Evolutionary conservation across 2,797 vertebrate species (phyloP).

Genomic region (Thaleichthys pacificus): DNA sequence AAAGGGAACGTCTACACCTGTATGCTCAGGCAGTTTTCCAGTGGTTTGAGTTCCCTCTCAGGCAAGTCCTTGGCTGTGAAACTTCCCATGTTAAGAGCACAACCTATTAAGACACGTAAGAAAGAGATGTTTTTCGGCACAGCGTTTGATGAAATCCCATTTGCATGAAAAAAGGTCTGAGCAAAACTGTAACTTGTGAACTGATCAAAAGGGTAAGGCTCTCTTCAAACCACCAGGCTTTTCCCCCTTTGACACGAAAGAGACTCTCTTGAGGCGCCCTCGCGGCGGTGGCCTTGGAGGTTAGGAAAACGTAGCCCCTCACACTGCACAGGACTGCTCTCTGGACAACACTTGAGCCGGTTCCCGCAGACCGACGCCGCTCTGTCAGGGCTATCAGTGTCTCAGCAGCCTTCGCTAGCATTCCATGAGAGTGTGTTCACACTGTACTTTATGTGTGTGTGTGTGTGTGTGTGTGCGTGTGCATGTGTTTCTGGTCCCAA

Average conservation of each 20-base stretch:
- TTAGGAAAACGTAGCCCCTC: constrained; percentile 77
- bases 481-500: constrained; percentile 8
- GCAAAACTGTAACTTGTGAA: constrained; percentile 85
- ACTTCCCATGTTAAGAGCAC: constrained; percentile 74
- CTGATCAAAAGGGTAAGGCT: constrained; percentile 80
- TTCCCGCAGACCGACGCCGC: constrained; percentile 62
- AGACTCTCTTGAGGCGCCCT: constrained; percentile 77
- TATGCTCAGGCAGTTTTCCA: constrained; percentile 63
- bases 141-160: constrained; percentile 77
- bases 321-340: constrained; percentile 69
- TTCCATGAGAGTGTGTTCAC: constrained; percentile 66
- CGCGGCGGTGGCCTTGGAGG: constrained; percentile 78
- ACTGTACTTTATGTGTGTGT: constrained; percentile 45
- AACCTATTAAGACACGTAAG: constrained; percentile 72
- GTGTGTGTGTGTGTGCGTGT: constrained; percentile 6
- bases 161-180: constrained; percentile 77
- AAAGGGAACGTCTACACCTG: constrained; percentile 70
- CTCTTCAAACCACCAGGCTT: constrained; percentile 72
- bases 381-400: constrained; percentile 63
- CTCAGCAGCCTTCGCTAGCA: constrained; percentile 66
- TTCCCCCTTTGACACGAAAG: constrained; percentile 79
- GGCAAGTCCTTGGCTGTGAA: constrained; percentile 71
- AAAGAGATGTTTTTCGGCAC: constrained; percentile 75
- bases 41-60: constrained; percentile 66
- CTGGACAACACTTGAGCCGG: constrained; percentile 71